A percentile compares a stretch with the other conserved stretches of the same genome.
Conservation (phyloP, 1,140 invertebrate genomes). For the Drosophila tropicalis region DNA sequence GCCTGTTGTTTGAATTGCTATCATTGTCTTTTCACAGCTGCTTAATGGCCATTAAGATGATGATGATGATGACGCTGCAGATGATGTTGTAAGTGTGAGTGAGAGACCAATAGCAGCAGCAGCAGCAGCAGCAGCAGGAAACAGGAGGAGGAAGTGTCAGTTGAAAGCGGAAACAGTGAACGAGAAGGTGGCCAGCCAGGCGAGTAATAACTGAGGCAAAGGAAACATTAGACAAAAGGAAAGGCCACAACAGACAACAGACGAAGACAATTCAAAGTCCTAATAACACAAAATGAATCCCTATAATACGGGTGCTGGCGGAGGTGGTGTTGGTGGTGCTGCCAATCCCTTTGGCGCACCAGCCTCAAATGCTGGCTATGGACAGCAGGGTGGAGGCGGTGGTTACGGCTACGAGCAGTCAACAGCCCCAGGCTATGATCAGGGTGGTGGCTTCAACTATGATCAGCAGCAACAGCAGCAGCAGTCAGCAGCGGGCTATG, state of each 20-base stretch:
- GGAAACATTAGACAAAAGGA: slow-evolving; percentile 17
- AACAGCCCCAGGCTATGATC: slow-evolving; percentile 63
- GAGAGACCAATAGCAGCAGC: slow-evolving; percentile 14
- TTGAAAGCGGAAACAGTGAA: slow-evolving; percentile 1
- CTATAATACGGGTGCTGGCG: slow-evolving; percentile 56
- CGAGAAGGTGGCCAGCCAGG: slow-evolving; percentile 8
- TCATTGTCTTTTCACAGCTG: slow-evolving; percentile 41
- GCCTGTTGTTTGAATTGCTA: slow-evolving; percentile 23
- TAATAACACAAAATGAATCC: slow-evolving; percentile 63
- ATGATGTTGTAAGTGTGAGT: slow-evolving; percentile 48
- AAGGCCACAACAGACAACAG: too few species aligned
- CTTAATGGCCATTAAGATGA: slow-evolving; percentile 47
- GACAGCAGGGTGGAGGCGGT: slow-evolving; percentile 30
- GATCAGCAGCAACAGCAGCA: slow-evolving; percentile 36
- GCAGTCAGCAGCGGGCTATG: slow-evolving; percentile 50
- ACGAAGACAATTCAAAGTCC: slow-evolving; percentile 39
- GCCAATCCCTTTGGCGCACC: slow-evolving; percentile 76
- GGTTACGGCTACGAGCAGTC: slow-evolving; percentile 69
- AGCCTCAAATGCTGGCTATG: slow-evolving; percentile 45
- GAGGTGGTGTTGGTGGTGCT: slow-evolving; percentile 39
- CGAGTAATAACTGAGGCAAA: slow-evolving; percentile 14
- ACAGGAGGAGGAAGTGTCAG: slow-evolving; percentile 36
- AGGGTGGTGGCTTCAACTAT: slow-evolving; percentile 43
- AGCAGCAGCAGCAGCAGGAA: not conserved
- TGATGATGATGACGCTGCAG: slow-evolving; percentile 37